Evolutionary conservation across 2,797 vertebrate genomes (phyloP).

Genomic region (Synaphobranchus kaupii): DNA sequence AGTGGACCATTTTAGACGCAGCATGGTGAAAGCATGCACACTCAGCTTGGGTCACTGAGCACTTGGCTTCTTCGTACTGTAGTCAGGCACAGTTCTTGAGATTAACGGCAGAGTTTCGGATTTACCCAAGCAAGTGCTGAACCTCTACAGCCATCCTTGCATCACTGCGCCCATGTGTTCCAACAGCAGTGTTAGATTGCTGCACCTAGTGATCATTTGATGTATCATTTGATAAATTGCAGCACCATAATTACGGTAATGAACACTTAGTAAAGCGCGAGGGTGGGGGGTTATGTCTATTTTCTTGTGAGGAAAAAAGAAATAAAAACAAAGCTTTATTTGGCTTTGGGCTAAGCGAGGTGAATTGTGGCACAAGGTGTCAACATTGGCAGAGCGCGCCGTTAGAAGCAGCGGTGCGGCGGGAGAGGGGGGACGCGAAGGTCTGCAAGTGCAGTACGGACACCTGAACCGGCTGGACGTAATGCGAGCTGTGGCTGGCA

Average conservation of each 20-base stretch:
- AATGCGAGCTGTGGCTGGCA: constrained; percentile 55
- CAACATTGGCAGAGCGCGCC: constrained; percentile 51
- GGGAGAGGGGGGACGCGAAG: constrained; percentile 35
- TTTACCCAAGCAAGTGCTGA: not conserved
- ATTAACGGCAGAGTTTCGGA: not conserved
- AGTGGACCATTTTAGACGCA: not conserved
- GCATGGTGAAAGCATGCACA: not conserved
- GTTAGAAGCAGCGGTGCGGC: constrained; percentile 50
- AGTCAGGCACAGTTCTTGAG: not conserved
- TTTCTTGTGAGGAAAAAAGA: not conserved
- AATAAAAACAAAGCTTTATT: constrained; percentile 1
- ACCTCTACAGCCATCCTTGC: not conserved
- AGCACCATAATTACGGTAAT: not conserved
- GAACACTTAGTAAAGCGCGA: not conserved
- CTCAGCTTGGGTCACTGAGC: no score
- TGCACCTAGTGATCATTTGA: not conserved
- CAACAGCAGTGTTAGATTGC: not conserved
- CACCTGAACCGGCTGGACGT: constrained; percentile 60
- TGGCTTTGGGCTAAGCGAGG: not conserved
- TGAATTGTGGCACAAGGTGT: constrained; percentile 56
- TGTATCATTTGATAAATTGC: not conserved
- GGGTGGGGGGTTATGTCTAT: not conserved
- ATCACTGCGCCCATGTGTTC: not conserved
- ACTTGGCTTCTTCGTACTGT: no score
- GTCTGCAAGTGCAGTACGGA: constrained; percentile 51